phyloP scores from a whole-genome alignment of 2,113 vertebrate species.

The Zosterops borbonicus region DNA sequence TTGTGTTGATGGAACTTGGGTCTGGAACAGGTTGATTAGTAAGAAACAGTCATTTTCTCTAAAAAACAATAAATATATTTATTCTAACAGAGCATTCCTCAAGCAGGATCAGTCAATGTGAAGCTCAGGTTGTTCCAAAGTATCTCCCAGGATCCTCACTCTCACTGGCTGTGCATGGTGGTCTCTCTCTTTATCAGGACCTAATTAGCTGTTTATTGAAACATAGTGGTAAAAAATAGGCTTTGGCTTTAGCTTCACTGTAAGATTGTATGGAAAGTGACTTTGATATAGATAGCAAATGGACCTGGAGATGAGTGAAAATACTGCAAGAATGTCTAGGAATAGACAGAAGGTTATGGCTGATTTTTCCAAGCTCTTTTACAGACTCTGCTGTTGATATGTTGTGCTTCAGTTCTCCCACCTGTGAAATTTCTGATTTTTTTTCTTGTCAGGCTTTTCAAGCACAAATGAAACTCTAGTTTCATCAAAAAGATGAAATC shows the following conservation, averaged over 20 bases:
- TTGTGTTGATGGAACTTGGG: slow-evolving; percentile 1
- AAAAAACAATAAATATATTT: neutral
- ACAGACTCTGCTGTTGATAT: neutral
- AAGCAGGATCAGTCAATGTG: neutral
- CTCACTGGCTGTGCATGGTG: neutral
- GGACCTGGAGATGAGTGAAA: neutral
- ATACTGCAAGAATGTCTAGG: neutral
- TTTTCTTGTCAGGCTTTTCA: neutral
- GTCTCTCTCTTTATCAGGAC: neutral
- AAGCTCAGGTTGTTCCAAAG: neutral
- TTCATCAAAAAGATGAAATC: neutral
- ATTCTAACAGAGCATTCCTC: neutral
- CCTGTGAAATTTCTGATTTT: neutral
- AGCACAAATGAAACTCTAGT: neutral
- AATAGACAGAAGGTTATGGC: neutral
- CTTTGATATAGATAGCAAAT: neutral
- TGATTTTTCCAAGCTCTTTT: neutral
- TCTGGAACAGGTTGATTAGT: neutral
- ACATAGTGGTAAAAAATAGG: neutral
- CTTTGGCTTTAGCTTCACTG: neutral
- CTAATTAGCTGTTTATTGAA: neutral
- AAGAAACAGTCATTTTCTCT: neutral
- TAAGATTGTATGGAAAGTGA: neutral
- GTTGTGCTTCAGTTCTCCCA: neutral
- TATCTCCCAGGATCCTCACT: neutral